A percentile compares a stretch with the other conserved stretches of the same genome.
phyloP scores from a whole-genome alignment of 37 sponge, comb jelly and placozoan genomes.

The Diacarnus erythraeanus region DNA sequence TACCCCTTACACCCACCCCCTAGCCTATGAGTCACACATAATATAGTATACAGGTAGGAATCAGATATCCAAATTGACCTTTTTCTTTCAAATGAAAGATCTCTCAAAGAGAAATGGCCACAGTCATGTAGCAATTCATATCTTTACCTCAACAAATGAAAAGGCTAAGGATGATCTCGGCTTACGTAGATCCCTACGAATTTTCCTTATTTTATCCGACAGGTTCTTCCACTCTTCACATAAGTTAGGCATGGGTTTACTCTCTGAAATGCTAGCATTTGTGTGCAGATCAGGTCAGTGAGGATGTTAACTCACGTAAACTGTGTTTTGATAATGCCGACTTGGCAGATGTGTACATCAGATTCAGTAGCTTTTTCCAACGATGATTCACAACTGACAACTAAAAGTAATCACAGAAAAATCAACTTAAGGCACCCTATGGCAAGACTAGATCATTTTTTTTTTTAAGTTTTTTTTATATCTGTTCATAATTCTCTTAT shows the following conservation, averaged over 20 bases:
- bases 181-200: constrained; percentile 48
- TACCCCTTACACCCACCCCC: neutral
- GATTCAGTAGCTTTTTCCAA: constrained; percentile 70
- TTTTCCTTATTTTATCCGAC: constrained; percentile 11
- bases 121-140: neutral
- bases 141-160: constrained; percentile 79
- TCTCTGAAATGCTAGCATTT: neutral
- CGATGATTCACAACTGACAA: constrained; percentile 26
- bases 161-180: constrained; percentile 62
- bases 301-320: neutral
- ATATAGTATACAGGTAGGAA: too few relatives aligned
- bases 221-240: constrained; percentile 57
- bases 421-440: too few relatives aligned
- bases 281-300: neutral
- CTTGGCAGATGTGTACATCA: constrained; percentile 65
- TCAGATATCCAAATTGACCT: too few relatives aligned
- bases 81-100: too few relatives aligned
- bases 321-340: constrained; percentile 32
- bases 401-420: constrained; percentile 14
- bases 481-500: too few relatives aligned
- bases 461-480: too few relatives aligned
- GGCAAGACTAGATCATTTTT: too few relatives aligned
- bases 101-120: neutral
- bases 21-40: too few relatives aligned
- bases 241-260: neutral